These are phyloP conservation scores for Bucorvus abyssinicus DNA, from an alignment of 2,797 vertebrate species.

Conservation along the genomic window DNA sequence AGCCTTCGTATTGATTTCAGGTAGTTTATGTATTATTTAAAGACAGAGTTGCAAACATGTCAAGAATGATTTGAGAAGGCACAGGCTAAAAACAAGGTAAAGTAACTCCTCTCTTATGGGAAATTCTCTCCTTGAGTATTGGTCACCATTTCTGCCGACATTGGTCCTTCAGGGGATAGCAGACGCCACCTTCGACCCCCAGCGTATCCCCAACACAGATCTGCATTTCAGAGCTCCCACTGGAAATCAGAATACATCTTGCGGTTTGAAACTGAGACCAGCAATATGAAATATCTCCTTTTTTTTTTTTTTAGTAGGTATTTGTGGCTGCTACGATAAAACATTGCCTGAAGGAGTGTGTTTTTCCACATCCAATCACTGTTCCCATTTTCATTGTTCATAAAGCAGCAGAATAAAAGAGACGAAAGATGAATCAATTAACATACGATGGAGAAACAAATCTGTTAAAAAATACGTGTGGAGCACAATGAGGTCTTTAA, in stretches of 20 bases:
- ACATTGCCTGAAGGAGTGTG: background rate
- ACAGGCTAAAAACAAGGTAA: background rate
- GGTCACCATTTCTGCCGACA: background rate
- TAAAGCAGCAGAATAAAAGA: background rate
- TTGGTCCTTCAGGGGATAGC: background rate
- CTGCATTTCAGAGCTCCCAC: background rate
- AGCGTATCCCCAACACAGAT: background rate
- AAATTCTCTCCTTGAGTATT: background rate
- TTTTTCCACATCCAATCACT: background rate
- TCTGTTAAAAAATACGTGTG: background rate
- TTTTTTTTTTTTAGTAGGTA: background rate
- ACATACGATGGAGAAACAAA: background rate
- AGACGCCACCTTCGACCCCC: background rate
- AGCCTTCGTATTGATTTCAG: background rate
- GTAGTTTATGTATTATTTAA: constrained; percentile 5
- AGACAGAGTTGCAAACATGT: background rate
- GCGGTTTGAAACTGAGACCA: background rate
- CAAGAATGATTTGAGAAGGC: background rate
- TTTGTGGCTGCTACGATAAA: background rate
- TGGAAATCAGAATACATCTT: background rate
- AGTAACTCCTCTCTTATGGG: rapidly evolving
- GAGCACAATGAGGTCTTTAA: background rate
- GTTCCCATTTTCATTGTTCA: background rate
- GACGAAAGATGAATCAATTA: background rate
- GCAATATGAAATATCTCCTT: background rate